phyloP scores from a whole-genome alignment of 2,888 invertebrate species.

The Lysandra bellargus region DNA sequence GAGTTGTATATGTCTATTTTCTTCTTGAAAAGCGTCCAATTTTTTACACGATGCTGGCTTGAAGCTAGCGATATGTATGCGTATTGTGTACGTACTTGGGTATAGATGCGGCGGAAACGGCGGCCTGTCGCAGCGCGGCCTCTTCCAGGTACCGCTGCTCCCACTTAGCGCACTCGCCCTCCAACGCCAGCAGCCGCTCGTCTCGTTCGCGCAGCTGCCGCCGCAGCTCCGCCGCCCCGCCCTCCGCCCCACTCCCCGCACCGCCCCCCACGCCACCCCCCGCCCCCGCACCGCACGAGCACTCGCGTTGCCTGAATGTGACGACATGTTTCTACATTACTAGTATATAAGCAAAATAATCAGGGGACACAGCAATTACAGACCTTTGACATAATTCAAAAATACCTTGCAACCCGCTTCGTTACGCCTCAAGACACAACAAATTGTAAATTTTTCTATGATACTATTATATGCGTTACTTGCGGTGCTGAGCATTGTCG shows the following conservation, averaged over 20 bases:
- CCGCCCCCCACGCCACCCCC: slow-evolving; percentile 43
- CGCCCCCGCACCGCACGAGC: slow-evolving; percentile 33
- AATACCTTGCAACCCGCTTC: no score
- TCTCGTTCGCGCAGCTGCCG: slow-evolving; percentile 70
- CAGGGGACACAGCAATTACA: no score
- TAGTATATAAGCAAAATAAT: no score
- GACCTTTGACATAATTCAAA: no score
- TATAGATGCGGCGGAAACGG: slow-evolving; percentile 89
- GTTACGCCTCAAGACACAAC: no score
- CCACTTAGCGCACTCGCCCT: slow-evolving; percentile 92
- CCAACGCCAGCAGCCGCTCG: slow-evolving; percentile 79
- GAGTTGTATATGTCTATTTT: no score
- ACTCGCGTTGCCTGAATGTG: slow-evolving; percentile 39
- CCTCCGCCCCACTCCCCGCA: slow-evolving; percentile 54
- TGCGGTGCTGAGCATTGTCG: no score
- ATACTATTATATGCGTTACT: no score
- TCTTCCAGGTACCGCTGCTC: slow-evolving; percentile 92
- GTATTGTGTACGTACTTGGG: slow-evolving; percentile 74
- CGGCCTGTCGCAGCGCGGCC: slow-evolving; percentile 88
- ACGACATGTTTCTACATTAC: background rate
- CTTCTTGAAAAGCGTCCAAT: no score
- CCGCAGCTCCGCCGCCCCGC: slow-evolving; percentile 77
- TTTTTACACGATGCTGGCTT: no score
- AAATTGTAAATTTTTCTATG: no score
- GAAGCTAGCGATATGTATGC: no score